These are phyloP conservation scores for Sebastes glaucus DNA, from an alignment of 2,797 vertebrate genomes.

Conservation along the genomic window DNA sequence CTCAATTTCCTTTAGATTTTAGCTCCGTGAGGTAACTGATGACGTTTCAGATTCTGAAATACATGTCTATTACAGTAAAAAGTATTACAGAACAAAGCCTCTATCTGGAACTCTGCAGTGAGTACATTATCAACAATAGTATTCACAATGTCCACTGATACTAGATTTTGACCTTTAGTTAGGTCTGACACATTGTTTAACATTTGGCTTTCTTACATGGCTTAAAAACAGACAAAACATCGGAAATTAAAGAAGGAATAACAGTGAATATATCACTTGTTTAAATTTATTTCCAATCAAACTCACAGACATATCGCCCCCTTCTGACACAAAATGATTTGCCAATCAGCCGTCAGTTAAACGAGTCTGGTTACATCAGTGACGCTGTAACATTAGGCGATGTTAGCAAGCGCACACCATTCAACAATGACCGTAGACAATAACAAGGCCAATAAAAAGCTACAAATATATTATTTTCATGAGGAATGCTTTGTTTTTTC, in stretches of 20 bases:
- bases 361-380: no score
- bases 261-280: not conserved
- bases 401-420: no score
- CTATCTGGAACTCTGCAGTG: not conserved
- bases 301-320: no score
- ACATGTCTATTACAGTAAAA: not conserved
- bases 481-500: rapidly evolving
- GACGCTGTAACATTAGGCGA: no score
- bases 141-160: not conserved
- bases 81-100: not conserved
- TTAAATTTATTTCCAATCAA: no score
- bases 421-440: no score
- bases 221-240: not conserved
- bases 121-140: not conserved
- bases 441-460: no score
- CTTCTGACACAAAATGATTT: no score
- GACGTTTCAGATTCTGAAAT: not conserved
- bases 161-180: not conserved
- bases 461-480: no score
- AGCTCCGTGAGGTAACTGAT: not conserved
- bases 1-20: constrained; percentile 24
- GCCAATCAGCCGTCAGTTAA: no score
- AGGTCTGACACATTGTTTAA: not conserved
- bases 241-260: not conserved
- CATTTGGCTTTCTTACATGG: not conserved